Conservation (phyloP, 2,113 vertebrate genomes). For the Todiramphus saurophagus region DNA sequence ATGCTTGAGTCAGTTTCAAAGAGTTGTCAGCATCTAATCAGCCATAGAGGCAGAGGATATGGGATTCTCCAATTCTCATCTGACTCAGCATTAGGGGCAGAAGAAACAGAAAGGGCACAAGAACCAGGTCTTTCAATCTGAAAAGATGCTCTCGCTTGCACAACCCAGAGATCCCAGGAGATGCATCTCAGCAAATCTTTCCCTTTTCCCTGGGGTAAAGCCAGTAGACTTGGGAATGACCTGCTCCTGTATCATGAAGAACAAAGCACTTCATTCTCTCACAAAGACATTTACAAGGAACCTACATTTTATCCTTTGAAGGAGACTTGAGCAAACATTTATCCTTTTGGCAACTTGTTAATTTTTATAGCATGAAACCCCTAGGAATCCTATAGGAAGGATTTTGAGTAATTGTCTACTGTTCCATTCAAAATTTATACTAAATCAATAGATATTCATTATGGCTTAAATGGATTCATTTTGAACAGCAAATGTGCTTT, state of each 20-base stretch:
- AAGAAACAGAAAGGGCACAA: neutral
- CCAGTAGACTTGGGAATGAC: neutral
- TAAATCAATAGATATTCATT: neutral
- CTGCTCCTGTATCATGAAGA: neutral
- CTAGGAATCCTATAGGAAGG: neutral
- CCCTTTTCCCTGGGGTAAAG: neutral
- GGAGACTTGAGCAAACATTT: neutral
- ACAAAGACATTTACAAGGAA: neutral
- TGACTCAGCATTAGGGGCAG: neutral
- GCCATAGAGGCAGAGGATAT: neutral
- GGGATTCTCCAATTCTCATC: neutral
- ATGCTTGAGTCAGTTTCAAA: neutral
- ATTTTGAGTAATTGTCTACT: neutral
- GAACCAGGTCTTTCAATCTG: neutral
- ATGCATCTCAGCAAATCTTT: neutral
- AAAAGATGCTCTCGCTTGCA: neutral
- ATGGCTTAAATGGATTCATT: neutral
- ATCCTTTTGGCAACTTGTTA: neutral
- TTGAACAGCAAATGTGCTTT: neutral
- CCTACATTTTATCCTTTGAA: neutral
- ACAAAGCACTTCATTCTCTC: neutral
- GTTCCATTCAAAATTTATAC: neutral
- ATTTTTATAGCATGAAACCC: neutral
- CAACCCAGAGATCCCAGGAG: neutral
- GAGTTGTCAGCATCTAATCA: neutral